These are phyloP conservation scores for Gambusia holbrooki DNA, from an alignment of 2,113 vertebrate species.

Conservation along the genomic window DNA sequence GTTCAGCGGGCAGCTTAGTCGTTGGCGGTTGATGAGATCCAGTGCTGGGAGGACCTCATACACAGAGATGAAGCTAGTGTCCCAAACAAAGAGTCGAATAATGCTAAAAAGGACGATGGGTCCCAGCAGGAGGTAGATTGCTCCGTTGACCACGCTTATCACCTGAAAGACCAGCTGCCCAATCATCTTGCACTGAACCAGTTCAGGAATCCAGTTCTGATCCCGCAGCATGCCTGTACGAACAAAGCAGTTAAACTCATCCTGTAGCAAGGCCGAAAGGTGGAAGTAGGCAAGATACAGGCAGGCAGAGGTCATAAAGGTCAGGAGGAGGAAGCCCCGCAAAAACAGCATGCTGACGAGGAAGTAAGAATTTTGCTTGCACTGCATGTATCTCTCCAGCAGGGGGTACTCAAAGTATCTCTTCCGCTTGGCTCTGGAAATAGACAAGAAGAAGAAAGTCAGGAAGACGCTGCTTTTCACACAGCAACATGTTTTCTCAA, in stretches of 20 bases:
- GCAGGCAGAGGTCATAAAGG: slow-evolving; percentile 87
- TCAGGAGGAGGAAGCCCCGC: slow-evolving; percentile 88
- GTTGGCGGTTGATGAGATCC: slow-evolving; percentile 86
- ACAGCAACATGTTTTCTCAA: slow-evolving; percentile 1
- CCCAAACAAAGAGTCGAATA: slow-evolving; percentile 91
- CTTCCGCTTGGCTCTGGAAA: slow-evolving; percentile 88
- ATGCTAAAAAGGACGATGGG: slow-evolving; percentile 89
- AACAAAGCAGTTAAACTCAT: slow-evolving; percentile 94
- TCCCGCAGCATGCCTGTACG: slow-evolving; percentile 83
- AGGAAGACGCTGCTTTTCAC: slow-evolving; percentile 20
- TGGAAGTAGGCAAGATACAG: slow-evolving; percentile 94
- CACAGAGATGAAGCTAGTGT: slow-evolving; percentile 89
- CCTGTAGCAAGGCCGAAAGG: slow-evolving; percentile 88
- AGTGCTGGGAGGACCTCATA: slow-evolving; percentile 95
- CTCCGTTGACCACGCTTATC: slow-evolving; percentile 85
- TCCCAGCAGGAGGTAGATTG: slow-evolving; percentile 85
- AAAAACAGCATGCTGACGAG: slow-evolving; percentile 89
- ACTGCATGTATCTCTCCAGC: slow-evolving; percentile 91
- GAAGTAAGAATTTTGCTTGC: slow-evolving; percentile 90
- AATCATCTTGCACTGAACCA: slow-evolving; percentile 91
- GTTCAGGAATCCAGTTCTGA: slow-evolving; percentile 78
- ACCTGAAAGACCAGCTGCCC: slow-evolving; percentile 90
- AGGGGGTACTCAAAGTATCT: slow-evolving; percentile 96
- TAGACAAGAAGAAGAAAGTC: slow-evolving; percentile 13
- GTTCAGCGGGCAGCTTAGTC: slow-evolving; percentile 91